phyloP scores from a whole-genome alignment of 64 coral and sea anemone genomes.

The Cladopsammia gracilis region DNA sequence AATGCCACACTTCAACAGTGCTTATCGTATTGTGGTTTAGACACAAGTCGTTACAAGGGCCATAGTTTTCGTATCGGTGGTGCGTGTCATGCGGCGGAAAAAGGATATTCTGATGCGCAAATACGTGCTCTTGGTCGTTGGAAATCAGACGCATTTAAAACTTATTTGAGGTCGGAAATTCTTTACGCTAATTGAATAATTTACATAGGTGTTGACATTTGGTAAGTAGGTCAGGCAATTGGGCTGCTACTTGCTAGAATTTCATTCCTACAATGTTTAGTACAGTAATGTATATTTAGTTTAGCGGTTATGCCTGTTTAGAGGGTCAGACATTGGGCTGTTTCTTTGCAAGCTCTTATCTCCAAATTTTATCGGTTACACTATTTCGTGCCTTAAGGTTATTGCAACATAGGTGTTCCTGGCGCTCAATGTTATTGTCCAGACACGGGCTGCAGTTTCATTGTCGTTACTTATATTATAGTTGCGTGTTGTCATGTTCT shows the following conservation, averaged over 20 bases:
- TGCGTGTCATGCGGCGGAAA: conserved; percentile 16
- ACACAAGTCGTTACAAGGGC: conserved; percentile 2
- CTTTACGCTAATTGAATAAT: too few species aligned
- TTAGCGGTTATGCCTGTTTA: too few species aligned
- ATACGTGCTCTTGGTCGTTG: conserved; percentile 26
- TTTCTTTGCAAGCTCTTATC: not conserved
- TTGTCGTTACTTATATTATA: not conserved
- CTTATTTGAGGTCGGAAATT: too few species aligned
- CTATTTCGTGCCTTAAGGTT: not conserved
- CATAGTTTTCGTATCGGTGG: not conserved
- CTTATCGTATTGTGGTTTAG: conserved; percentile 6
- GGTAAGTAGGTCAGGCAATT: too few species aligned
- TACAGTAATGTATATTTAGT: too few species aligned
- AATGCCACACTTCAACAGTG: not conserved
- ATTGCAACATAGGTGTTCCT: not conserved
- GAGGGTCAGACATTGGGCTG: not conserved
- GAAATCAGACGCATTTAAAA: conserved; percentile 17
- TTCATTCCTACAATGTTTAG: too few species aligned
- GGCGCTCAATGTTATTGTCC: not conserved
- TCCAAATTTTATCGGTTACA: not conserved
- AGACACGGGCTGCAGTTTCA: conserved; percentile 8
- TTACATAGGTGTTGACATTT: too few species aligned
- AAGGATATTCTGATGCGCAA: conserved; percentile 25
- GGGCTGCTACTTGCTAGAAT: too few species aligned
- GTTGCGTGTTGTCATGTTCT: too few species aligned